A percentile compares a stretch with the other conserved stretches of the same genome.
Conservation (phyloP, 1,140 invertebrate species). For the Drosophila prosaltans region DNA sequence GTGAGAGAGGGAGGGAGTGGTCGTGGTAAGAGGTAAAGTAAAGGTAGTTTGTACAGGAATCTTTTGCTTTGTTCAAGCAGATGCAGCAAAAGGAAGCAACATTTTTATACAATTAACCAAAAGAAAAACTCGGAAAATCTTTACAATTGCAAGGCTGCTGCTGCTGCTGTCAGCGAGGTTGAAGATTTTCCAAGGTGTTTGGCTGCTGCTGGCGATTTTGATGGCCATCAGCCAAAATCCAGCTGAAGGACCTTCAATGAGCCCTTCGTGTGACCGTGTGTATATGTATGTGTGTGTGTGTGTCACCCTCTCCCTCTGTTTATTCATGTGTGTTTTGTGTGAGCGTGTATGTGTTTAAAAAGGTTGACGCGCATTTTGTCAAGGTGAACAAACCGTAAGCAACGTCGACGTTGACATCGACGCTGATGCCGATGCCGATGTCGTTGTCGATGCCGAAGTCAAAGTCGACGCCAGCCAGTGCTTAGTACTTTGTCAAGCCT, state of each 20-base stretch:
- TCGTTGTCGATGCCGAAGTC: slow-evolving; percentile 4
- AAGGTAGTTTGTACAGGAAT: slow-evolving; percentile 40
- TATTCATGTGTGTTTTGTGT: slow-evolving; percentile 25
- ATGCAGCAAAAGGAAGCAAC: slow-evolving; percentile 36
- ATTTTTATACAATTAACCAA: slow-evolving; percentile 49
- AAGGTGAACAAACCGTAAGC: slow-evolving; percentile 72
- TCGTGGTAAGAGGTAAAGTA: too few species aligned
- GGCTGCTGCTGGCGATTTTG: slow-evolving; percentile 44
- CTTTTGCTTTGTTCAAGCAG: slow-evolving; percentile 44
- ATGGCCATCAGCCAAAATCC: slow-evolving; percentile 69
- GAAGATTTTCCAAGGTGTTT: slow-evolving; percentile 67
- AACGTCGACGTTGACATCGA: slow-evolving; percentile 16
- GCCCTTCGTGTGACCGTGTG: slow-evolving; percentile 13
- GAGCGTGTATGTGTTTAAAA: slow-evolving; percentile 55
- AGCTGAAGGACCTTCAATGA: slow-evolving; percentile 73
- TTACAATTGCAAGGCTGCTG: slow-evolving; percentile 58
- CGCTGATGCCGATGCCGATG: too few species aligned
- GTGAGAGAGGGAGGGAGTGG: slow-evolving; percentile 6
- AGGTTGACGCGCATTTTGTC: slow-evolving; percentile 74
- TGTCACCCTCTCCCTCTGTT: slow-evolving; percentile 8
- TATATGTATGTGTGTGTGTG: slow-evolving; percentile 15
- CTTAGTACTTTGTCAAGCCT: slow-evolving; percentile 59
- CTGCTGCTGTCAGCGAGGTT: slow-evolving; percentile 41
- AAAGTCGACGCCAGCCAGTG: slow-evolving; percentile 31
- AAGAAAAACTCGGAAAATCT: slow-evolving; percentile 67